Conservation (phyloP, 2,113 vertebrate species). For the Oncorhynchus tshawytscha region DNA sequence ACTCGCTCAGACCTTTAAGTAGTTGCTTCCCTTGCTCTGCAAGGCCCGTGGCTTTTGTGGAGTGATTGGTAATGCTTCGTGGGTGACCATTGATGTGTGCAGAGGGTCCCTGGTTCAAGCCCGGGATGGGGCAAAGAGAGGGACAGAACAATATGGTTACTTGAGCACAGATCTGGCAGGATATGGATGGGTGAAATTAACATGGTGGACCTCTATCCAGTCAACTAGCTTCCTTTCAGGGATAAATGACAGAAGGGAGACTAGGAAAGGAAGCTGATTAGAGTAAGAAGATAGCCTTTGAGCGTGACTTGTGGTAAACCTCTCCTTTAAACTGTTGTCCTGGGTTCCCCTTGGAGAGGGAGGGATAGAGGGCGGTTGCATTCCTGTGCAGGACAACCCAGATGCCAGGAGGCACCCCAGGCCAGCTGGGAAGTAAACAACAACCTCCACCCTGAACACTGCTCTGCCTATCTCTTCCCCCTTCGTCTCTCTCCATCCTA, state of each 20-base stretch:
- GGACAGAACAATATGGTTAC: too few species aligned
- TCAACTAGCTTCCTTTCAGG: neutral
- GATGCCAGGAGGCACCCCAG: constrained; percentile 56
- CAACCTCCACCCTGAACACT: neutral
- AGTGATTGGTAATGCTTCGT: too few species aligned
- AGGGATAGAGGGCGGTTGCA: constrained; percentile 34
- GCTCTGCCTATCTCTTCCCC: neutral
- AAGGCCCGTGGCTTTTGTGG: too few species aligned
- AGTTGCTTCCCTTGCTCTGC: too few species aligned
- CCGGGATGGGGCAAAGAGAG: too few species aligned
- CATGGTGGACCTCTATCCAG: neutral
- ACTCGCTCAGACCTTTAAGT: too few species aligned
- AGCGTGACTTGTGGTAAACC: neutral
- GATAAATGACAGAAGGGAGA: neutral
- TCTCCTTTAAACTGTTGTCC: constrained; percentile 42
- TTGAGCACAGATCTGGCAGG: neutral
- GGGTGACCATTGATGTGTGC: too few species aligned
- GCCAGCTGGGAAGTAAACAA: neutral
- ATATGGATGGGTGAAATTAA: neutral
- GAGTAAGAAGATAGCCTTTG: too few species aligned
- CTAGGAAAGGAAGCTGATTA: neutral
- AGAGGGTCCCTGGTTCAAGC: too few species aligned
- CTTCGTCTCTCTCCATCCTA: neutral
- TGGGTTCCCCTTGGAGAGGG: constrained; percentile 47
- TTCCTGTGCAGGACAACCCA: constrained; percentile 55